Base-by-base conservation (phyloP, 2,797 vertebrate species). In the Hirundo rustica region DNA sequence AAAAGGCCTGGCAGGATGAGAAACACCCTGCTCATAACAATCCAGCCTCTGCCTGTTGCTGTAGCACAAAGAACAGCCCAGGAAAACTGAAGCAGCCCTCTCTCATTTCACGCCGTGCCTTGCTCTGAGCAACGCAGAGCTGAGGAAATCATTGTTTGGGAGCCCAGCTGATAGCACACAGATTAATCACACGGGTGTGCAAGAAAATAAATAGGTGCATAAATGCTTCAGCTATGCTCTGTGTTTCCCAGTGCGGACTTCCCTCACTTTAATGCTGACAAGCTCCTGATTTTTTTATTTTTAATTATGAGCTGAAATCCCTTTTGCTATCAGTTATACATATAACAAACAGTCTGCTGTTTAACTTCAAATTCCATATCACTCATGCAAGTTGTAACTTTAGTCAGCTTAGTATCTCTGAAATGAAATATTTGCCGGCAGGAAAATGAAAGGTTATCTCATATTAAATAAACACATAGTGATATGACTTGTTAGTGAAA, bases 381-480 rank as follows among this genome's bases (percentile, higher is more conserved):
- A 48, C 34, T 87, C 79, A 29, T 53, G 65, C 36, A 85, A 92
- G 62, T 78, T 92, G 76, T 82, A 92, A 92, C 72, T 91, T 94
- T 53, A 91, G 93, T 88, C 90, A 96, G 89, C 82, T 85, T 82
- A 90, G 47, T 92, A 95, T 81, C 88, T 92, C 93, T 48, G 71
- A 88, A 95, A 95, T 94, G 88, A 97, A 96, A 87, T 94, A 95
- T 94, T 92, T 93, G 67, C 85, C n/a, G 0, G 78, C 71, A 77
- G 74, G 66, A 94, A 95, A 92, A 89, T 44, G 45, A 94, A 95
- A 96, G 57, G 72, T 96, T 92, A 94, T 95, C 91, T 94, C 23
- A 4, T 47, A 71, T 90, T 94, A 95, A 97, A 91, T 90, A 93
- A 96, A 93, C 66, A 54, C 25, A 40, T 23, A 61, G 81, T 62